Percentiles rank a stretch among this genome's conserved stretches.
phyloP scores from a whole-genome alignment of 2,888 invertebrate species.

The Ectobius pallidus region DNA sequence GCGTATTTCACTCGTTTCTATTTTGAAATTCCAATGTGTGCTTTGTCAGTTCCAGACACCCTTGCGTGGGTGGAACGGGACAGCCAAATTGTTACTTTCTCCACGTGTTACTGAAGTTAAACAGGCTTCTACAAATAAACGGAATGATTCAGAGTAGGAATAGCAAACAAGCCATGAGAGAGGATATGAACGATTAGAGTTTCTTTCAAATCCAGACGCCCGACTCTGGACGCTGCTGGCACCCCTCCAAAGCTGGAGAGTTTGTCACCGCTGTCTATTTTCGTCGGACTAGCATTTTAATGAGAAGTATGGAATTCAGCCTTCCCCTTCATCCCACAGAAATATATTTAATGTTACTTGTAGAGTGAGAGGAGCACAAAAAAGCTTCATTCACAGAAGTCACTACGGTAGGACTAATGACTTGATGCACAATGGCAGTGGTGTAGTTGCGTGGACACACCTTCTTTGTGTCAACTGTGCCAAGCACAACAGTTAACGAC shows the following conservation, averaged over 20 bases:
- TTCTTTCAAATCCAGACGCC: not conserved
- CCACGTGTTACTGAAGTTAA: too few relatives aligned
- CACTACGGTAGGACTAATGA: not conserved
- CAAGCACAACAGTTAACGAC: too few relatives aligned
- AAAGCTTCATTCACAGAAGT: not conserved
- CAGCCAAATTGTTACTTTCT: too few relatives aligned
- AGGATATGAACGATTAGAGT: not conserved
- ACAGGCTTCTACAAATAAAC: too few relatives aligned
- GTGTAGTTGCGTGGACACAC: not conserved
- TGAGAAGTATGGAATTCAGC: conserved; percentile 15
- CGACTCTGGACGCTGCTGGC: conserved; percentile 1
- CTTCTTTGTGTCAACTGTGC: not conserved
- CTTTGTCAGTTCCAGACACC: too few relatives aligned
- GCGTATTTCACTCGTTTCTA: too few relatives aligned
- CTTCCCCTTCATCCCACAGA: not conserved
- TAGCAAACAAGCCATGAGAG: too few relatives aligned
- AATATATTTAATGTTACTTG: conserved; percentile 3
- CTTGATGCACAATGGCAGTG: too few relatives aligned
- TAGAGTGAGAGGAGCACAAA: not conserved
- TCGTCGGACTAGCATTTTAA: conserved; percentile 30
- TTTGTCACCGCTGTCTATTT: conserved; percentile 37
- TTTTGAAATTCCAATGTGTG: too few relatives aligned
- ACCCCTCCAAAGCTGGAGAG: conserved; percentile 15
- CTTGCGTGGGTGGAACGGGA: too few relatives aligned
- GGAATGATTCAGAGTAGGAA: too few relatives aligned